Conservation (phyloP, 2,113 vertebrate species). For the Oreochromis aureus region DNA sequence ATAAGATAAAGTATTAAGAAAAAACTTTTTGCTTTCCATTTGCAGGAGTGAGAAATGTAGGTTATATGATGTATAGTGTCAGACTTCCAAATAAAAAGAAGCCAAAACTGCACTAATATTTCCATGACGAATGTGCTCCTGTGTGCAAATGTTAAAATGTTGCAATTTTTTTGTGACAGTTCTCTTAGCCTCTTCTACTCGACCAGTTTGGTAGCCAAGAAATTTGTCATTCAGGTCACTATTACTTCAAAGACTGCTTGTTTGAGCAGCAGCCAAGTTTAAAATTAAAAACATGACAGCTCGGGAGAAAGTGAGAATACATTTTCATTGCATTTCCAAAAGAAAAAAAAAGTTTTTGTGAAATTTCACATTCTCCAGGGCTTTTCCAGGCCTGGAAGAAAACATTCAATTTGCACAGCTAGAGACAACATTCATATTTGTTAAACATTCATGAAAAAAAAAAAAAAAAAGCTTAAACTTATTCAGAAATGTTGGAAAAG, state of each 20-base stretch:
- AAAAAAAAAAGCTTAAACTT: not conserved
- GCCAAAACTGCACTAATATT: not conserved
- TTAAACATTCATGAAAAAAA: not conserved
- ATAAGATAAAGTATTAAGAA: not conserved
- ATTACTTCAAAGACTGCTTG: slow-evolving; percentile 34
- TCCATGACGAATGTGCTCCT: not conserved
- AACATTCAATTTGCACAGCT: not conserved
- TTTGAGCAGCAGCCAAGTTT: slow-evolving; percentile 24
- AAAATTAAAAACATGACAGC: slow-evolving; percentile 32
- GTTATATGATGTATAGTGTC: not conserved
- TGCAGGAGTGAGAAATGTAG: not conserved
- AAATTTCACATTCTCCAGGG: not conserved
- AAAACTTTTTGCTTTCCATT: not conserved
- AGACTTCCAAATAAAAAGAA: not conserved
- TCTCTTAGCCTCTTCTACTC: not conserved
- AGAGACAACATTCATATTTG: not conserved
- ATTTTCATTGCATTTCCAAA: not conserved
- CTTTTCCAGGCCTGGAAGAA: slow-evolving; percentile 1
- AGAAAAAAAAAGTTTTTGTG: not conserved
- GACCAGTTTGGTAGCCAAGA: slow-evolving; percentile 20
- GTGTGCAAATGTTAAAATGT: not conserved
- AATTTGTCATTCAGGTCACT: slow-evolving; percentile 52
- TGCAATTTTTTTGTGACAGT: not conserved
- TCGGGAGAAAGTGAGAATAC: not conserved
- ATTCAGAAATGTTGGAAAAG: not conserved